These are phyloP conservation scores for Drosophila paulistorum DNA, from an alignment of 1,140 invertebrate species.

Conservation along the genomic window DNA sequence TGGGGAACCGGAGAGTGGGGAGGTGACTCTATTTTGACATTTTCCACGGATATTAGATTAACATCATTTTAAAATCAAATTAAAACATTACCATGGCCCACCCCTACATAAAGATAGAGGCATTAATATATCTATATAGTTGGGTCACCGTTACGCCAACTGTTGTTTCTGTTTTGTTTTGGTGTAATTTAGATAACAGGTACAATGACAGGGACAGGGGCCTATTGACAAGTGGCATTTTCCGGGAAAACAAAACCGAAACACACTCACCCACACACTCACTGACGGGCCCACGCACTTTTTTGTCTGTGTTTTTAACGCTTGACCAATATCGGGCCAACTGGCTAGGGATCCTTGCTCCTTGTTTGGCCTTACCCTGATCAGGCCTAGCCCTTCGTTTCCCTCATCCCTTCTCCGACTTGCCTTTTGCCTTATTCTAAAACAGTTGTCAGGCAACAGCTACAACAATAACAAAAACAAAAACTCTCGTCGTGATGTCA, in stretches of 20 bases:
- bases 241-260: constrained; percentile 57
- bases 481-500: constrained; percentile 70
- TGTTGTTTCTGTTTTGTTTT: constrained; percentile 76
- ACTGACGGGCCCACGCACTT: constrained; percentile 33
- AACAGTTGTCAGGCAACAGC: constrained; percentile 68
- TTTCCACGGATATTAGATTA: constrained; percentile 83
- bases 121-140: constrained; percentile 16
- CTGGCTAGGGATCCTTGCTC: constrained; percentile 65
- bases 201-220: constrained; percentile 57
- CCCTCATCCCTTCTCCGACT: background rate
- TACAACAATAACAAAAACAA: constrained; percentile 17
- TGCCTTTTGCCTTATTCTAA: constrained; percentile 41
- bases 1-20: constrained; percentile 23
- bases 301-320: constrained; percentile 10
- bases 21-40: constrained; percentile 79
- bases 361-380: constrained; percentile 21
- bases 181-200: constrained; percentile 82
- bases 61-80: constrained; percentile 82
- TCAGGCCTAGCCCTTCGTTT: background rate
- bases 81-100: constrained; percentile 78
- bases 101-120: constrained; percentile 39
- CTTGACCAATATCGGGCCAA: constrained; percentile 49
- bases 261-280: constrained; percentile 34
- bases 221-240: constrained; percentile 82
- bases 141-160: constrained; percentile 67